These are phyloP conservation scores for Brachypodius melanocephalos DNA, from an alignment of 2,113 vertebrate species.

Conservation along the genomic window DNA sequence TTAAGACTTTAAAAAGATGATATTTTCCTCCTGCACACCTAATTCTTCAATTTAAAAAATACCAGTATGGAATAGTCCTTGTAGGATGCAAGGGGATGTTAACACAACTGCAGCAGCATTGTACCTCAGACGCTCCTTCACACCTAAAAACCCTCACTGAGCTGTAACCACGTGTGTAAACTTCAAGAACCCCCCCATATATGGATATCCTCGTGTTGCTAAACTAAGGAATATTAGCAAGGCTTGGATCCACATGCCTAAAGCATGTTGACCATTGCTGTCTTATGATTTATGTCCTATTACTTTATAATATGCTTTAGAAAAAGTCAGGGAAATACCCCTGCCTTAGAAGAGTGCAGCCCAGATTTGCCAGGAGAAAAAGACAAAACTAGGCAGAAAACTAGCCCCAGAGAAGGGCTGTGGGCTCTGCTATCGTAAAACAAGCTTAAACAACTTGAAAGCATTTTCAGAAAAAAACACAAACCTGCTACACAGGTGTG, in stretches of 20 bases:
- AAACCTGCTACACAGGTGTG: not conserved
- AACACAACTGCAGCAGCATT: not conserved
- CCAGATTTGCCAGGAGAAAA: not conserved
- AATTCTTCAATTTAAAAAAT: not conserved
- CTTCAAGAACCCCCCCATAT: not conserved
- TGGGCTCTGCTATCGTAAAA: not conserved
- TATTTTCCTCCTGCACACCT: not conserved
- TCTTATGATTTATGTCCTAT: slow-evolving; percentile 38
- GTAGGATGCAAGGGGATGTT: not conserved
- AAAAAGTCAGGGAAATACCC: slow-evolving; percentile 29
- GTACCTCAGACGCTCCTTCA: not conserved
- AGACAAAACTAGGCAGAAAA: not conserved
- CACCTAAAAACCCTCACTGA: not conserved
- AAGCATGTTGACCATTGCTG: slow-evolving; percentile 19
- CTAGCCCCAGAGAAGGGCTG: slow-evolving; percentile 20
- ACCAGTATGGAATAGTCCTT: not conserved
- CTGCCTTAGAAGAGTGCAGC: not conserved
- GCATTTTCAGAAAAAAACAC: not conserved
- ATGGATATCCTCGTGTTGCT: not conserved
- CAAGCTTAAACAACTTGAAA: slow-evolving; percentile 49
- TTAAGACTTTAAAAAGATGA: not conserved
- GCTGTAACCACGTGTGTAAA: rapidly evolving
- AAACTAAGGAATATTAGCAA: not conserved
- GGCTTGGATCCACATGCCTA: not conserved
- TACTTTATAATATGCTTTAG: slow-evolving; percentile 39